Percentiles rank a stretch among this genome's conserved stretches.
Evolutionary conservation across 2,113 vertebrate genomes (phyloP).

Genomic region (Trogon melanurus): DNA sequence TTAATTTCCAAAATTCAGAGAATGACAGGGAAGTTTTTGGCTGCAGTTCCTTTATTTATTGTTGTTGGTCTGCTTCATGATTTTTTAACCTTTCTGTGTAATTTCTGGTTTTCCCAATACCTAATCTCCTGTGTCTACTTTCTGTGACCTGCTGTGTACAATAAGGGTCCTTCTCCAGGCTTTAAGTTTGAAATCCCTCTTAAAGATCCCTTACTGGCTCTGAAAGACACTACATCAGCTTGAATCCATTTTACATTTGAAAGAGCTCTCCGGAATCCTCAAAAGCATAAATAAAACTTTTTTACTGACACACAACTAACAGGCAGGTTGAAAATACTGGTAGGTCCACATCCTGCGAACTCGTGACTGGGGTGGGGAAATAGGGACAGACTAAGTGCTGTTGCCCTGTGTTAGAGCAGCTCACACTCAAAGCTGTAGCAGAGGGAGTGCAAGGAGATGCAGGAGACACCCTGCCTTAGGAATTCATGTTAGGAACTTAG

Average conservation of each 20-base stretch:
- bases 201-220: not conserved
- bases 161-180: not conserved
- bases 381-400: not conserved
- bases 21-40: not conserved
- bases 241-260: not conserved
- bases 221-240: not conserved
- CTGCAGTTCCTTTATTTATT: not conserved
- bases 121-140: not conserved
- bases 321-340: not conserved
- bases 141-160: not conserved
- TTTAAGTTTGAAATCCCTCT: not conserved
- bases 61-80: not conserved
- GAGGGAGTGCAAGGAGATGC: not conserved
- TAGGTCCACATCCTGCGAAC: not conserved
- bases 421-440: not conserved
- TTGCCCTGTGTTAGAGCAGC: not conserved
- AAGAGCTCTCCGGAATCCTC: not conserved
- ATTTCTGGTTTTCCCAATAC: not conserved
- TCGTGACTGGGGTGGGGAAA: fast-evolving
- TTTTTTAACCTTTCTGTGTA: not conserved
- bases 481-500: not conserved
- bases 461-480: too few species aligned
- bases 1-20: not conserved
- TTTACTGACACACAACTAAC: not conserved
- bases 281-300: not conserved